Evolutionary conservation across 1,140 invertebrate species (phyloP).

Genomic region (Diploscapter pachys): DNA sequence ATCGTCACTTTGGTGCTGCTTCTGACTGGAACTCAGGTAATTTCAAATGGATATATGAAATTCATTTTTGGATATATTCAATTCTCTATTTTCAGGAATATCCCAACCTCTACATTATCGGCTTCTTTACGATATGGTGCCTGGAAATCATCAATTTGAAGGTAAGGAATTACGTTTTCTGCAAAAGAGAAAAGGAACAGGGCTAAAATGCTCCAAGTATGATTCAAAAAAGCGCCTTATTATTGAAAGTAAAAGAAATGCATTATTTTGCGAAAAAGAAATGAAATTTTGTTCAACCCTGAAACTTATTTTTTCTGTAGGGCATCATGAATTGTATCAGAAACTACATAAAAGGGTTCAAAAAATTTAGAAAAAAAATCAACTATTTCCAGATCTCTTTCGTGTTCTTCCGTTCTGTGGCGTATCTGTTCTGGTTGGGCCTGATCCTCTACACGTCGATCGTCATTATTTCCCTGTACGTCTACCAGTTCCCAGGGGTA

Average conservation of each 20-base stretch:
- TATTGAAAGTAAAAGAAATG: background rate
- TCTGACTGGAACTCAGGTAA: conserved; percentile 37
- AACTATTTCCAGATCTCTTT: conserved; percentile 75
- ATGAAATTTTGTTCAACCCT: background rate
- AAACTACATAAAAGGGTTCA: too few species aligned
- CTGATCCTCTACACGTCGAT: conserved; percentile 94
- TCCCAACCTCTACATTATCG: conserved; percentile 43
- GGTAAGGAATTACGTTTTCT: conserved; percentile 27
- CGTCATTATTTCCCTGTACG: conserved; percentile 89
- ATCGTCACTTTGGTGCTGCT: conserved; percentile 48
- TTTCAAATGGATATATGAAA: too few species aligned
- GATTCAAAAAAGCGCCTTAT: background rate
- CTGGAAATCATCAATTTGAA: conserved; percentile 43
- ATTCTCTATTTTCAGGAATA: conserved; percentile 2
- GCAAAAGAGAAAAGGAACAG: background rate
- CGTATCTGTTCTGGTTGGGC: conserved; percentile 91
- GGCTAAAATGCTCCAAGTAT: background rate
- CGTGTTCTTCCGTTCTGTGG: conserved; percentile 81
- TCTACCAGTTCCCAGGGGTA: conserved; percentile 80
- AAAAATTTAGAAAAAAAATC: background rate
- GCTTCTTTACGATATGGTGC: conserved; percentile 51
- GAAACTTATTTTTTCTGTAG: background rate
- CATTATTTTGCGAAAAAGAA: background rate
- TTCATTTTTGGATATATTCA: too few species aligned
- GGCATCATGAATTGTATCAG: background rate